A percentile compares a stretch with the other conserved stretches of the same genome.
These are phyloP conservation scores for Diplolepis rosae DNA, from an alignment of 2,888 invertebrate genomes.

Conservation along the genomic window DNA sequence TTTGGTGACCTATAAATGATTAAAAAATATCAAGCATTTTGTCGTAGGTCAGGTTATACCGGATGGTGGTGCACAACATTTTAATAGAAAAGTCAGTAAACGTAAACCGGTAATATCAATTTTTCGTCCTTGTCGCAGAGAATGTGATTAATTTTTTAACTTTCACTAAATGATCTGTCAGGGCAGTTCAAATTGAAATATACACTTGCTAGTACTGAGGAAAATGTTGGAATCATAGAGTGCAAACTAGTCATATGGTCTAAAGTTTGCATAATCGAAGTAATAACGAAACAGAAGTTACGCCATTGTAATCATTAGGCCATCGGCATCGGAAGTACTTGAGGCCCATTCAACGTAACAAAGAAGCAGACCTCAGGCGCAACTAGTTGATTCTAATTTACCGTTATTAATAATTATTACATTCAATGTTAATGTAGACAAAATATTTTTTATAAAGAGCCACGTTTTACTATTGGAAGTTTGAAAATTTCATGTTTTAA, in stretches of 20 bases:
- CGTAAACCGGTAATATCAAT: conserved; percentile 34
- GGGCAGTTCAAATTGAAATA: neutral
- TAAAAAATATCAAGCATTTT: neutral
- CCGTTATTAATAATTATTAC: conserved; percentile 17
- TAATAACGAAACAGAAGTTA: neutral
- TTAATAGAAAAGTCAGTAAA: too few species aligned
- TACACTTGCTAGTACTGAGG: neutral
- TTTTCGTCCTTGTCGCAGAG: conserved; percentile 38
- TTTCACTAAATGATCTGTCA: conserved; percentile 38
- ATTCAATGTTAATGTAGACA: neutral
- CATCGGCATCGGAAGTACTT: conserved; percentile 18
- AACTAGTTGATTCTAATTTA: conserved; percentile 6
- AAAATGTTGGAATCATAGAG: neutral
- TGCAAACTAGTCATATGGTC: neutral
- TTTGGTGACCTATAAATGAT: too few species aligned
- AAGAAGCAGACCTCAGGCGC: conserved; percentile 20
- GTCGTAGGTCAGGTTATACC: neutral
- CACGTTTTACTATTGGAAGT: too few species aligned
- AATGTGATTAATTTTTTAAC: conserved; percentile 41
- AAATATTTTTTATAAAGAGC: neutral
- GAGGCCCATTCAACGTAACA: conserved; percentile 18
- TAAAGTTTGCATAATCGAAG: conserved; percentile 10
- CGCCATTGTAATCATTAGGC: conserved; percentile 8
- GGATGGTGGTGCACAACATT: neutral
- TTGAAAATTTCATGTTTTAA: too few species aligned